A percentile compares a stretch with the other conserved stretches of the same genome.
These are phyloP conservation scores for Sphenopsis melanotis DNA, from an alignment of 2,797 vertebrate species.

Conservation along the genomic window DNA sequence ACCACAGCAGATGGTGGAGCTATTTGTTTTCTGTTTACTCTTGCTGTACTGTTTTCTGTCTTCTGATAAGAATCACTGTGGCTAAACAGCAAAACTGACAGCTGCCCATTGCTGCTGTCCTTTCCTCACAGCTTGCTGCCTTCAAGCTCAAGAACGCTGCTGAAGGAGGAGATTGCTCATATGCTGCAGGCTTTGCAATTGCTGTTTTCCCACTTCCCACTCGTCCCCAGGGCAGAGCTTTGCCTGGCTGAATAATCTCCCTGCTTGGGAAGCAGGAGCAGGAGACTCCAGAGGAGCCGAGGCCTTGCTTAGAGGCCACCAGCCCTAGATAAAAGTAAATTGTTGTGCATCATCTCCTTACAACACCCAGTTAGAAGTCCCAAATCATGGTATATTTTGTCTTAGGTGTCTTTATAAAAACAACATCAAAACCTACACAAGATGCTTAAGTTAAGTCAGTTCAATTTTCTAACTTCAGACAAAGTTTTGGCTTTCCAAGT, in stretches of 20 bases:
- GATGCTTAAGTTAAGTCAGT: not conserved
- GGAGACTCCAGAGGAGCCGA: not conserved
- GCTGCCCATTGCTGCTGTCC: slow-evolving; percentile 40
- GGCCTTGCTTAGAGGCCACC: not conserved
- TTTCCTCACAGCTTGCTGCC: not conserved
- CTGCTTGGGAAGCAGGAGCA: not conserved
- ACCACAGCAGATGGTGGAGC: slow-evolving; percentile 45
- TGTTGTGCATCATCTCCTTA: not conserved
- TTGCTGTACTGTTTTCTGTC: slow-evolving; percentile 22
- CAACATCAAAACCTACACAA: not conserved
- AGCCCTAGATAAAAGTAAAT: not conserved
- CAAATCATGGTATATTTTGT: not conserved
- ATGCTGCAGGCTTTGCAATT: not conserved
- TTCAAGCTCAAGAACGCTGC: not conserved
- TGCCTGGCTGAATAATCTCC: fast-evolving
- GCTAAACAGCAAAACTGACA: slow-evolving; percentile 24
- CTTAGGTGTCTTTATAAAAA: not conserved
- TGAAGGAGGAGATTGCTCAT: slow-evolving; percentile 26
- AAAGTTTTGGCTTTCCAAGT: not conserved
- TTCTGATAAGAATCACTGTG: not conserved
- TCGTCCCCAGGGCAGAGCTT: not conserved
- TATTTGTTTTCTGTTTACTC: slow-evolving; percentile 27
- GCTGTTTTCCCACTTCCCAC: not conserved
- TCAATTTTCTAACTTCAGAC: not conserved
- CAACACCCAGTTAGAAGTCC: not conserved